A percentile compares a stretch with the other conserved stretches of the same genome.
Conservation (phyloP, 1,140 invertebrate species). For the Druon quercuslanigerum region DNA sequence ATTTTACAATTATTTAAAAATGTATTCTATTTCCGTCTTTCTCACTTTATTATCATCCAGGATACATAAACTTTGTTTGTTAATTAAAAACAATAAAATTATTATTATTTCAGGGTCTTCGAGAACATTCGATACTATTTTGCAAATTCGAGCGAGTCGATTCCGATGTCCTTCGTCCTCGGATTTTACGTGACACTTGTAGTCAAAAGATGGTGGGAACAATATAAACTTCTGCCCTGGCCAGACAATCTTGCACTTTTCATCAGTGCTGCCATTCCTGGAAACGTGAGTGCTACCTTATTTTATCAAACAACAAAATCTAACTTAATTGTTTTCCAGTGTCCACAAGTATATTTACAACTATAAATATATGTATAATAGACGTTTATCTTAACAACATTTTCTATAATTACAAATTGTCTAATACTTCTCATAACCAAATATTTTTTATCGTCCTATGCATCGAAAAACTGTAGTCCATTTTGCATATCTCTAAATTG, state of each 20-base stretch:
- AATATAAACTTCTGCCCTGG: slow-evolving; percentile 92
- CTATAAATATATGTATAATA: no score
- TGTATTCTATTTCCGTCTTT: neutral
- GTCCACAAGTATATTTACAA: no score
- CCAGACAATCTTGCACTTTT: slow-evolving; percentile 92
- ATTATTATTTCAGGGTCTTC: slow-evolving; percentile 82
- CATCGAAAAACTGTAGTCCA: no score
- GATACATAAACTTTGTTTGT: neutral
- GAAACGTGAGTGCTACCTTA: slow-evolving; percentile 83
- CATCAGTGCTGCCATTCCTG: slow-evolving; percentile 92
- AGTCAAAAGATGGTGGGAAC: slow-evolving; percentile 94
- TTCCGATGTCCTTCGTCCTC: slow-evolving; percentile 95
- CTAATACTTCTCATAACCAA: no score
- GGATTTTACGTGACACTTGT: slow-evolving; percentile 95
- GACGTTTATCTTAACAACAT: no score
- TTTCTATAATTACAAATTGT: no score
- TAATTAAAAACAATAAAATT: slow-evolving; percentile 24
- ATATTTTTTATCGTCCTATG: no score
- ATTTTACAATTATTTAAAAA: neutral
- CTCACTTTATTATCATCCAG: neutral
- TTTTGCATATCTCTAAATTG: no score
- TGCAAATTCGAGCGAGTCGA: slow-evolving; percentile 87
- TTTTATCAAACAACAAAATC: neutral
- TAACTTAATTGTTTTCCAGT: no score
- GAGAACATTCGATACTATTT: slow-evolving; percentile 88